Evolutionary conservation across 2,113 vertebrate genomes (phyloP).

Genomic region (Clarias gariepinus): DNA sequence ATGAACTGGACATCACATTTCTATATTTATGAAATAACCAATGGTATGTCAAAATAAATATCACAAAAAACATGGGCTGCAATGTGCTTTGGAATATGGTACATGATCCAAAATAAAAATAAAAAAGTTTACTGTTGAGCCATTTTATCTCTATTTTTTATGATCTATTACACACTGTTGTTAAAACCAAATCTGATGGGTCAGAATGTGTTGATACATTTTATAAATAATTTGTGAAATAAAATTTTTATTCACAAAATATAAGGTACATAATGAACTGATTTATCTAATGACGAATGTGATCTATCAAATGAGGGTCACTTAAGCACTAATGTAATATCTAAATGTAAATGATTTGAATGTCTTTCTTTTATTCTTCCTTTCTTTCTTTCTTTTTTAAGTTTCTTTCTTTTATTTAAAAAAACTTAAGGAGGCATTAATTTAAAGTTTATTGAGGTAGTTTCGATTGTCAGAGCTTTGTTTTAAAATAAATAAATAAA

Average conservation of each 20-base stretch:
- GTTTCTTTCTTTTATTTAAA: no score
- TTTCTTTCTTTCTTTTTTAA: no score
- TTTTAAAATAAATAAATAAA: not conserved
- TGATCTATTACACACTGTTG: not conserved
- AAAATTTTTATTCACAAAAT: not conserved
- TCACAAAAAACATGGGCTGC: not conserved
- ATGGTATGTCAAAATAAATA: not conserved
- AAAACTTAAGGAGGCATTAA: not conserved
- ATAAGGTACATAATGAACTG: not conserved
- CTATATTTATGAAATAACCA: not conserved
- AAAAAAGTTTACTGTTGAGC: not conserved
- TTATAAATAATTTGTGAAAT: not conserved
- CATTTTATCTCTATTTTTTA: not conserved
- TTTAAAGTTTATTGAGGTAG: no score
- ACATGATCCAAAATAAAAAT: no score
- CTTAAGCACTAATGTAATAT: no score
- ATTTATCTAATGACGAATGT: no score
- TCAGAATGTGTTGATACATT: not conserved
- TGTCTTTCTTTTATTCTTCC: no score
- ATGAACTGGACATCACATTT: no score
- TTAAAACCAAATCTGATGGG: not conserved
- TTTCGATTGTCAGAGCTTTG: not conserved
- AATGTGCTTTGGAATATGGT: not conserved
- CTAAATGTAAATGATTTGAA: no score
- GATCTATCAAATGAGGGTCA: no score